Conservation (phyloP, 1,140 invertebrate species). For the Theocolax elegans region DNA sequence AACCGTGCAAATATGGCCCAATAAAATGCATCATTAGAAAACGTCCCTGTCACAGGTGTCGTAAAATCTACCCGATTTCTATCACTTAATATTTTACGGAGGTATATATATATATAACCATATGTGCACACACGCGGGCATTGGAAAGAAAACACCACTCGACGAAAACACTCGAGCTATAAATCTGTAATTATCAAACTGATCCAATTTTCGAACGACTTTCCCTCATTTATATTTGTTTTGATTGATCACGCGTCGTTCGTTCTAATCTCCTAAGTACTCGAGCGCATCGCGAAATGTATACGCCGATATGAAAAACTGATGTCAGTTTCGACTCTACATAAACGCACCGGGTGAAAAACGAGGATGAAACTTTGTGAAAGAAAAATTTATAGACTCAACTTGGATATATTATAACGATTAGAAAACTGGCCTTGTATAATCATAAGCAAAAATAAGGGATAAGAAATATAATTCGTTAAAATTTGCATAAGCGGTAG, state of each 20-base stretch:
- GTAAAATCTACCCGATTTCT: neutral
- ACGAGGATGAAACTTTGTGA: neutral
- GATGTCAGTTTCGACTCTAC: neutral
- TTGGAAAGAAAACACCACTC: too few relatives aligned
- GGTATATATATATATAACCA: too few relatives aligned
- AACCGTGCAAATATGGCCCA: too few relatives aligned
- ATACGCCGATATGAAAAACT: neutral
- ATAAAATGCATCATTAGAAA: neutral
- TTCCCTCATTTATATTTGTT: conserved; percentile 32
- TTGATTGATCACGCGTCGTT: conserved; percentile 18
- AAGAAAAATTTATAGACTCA: neutral
- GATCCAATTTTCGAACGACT: conserved; percentile 19
- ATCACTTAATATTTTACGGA: too few relatives aligned
- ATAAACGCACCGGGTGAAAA: neutral
- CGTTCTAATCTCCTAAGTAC: neutral
- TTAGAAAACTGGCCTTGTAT: conserved; percentile 18
- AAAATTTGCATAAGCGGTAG: neutral
- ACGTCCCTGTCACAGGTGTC: neutral
- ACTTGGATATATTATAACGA: conserved; percentile 7
- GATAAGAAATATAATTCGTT: neutral
- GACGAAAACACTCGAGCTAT: neutral
- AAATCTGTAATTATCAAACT: conserved; percentile 6
- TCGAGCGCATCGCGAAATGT: neutral
- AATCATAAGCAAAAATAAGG: neutral
- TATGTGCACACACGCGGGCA: too few relatives aligned